Evolutionary conservation across 2,888 invertebrate species (phyloP), one percentile per base, ranked within the genome.

Genomic region (Selenia dentaria): DNA sequence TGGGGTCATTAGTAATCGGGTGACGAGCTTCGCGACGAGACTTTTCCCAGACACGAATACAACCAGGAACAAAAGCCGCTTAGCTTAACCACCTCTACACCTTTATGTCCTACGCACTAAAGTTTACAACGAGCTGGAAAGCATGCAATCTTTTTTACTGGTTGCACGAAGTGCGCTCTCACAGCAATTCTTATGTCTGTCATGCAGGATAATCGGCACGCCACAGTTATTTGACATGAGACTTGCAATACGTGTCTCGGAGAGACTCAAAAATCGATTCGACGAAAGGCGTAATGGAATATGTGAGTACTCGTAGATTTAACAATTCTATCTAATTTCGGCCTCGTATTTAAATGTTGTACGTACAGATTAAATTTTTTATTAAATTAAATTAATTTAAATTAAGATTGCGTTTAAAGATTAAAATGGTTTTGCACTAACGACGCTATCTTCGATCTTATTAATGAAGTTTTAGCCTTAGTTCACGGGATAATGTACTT

Each of bases 1-100:
- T 69, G 60, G 57, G 52, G 59, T 54, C 70, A 74, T 74, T 74
- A 62, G 67, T 73, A 73, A 62, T 62, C 74, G 48, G 45, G 44
- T 29, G 47, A 45, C 55, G 55, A 50, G 32, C 44, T 8, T n/a
- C 28, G 16, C 46, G 44, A 20, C 39, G 53, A 67, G 65, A 67
- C 67, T 41, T 58, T 70, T 69, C 71, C 67, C 69, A 74, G 72
- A 68, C 68, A 33, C 22, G 26, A 11, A 20, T 40, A 44, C 42
- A 41, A 27, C 32, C 44, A 36, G 34, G 25, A 46, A 24, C 9
- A 18, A 20, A 34, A 11, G 8, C 6, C 8, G 13, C 29, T 10
- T 3, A 6, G 8, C 1, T 1, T 25, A 24, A 3, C 6, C 1
- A 8, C 8, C 6, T 10, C n/a, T n/a, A n/a, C 47, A 10, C 13